Percentiles rank a stretch among this genome's conserved stretches.
Evolutionary conservation across 2,888 invertebrate species (phyloP).

Genomic region (Maniola hyperantus): DNA sequence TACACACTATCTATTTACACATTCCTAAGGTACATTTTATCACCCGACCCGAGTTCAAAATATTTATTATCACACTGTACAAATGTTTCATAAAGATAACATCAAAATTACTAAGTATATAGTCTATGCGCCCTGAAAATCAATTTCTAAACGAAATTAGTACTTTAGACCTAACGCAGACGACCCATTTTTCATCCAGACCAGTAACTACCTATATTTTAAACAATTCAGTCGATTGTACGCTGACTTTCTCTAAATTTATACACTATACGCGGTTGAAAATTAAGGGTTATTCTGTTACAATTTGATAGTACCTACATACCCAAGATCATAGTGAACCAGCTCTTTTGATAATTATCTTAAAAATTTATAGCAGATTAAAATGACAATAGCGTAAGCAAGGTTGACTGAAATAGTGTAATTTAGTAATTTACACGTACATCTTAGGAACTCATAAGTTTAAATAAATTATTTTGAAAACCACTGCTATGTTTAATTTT

Average conservation of each 20-base stretch:
- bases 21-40: slow-evolving; percentile 45
- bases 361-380: slow-evolving; percentile 32
- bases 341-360: slow-evolving; percentile 10
- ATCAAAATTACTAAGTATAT: not conserved
- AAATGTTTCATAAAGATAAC: slow-evolving; percentile 28
- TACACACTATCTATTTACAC: slow-evolving; percentile 55
- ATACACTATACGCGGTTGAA: too few species aligned
- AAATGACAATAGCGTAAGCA: slow-evolving; percentile 34
- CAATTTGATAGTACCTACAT: not conserved
- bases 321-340: not conserved
- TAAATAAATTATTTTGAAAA: slow-evolving; percentile 64
- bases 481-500: slow-evolving; percentile 29
- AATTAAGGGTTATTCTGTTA: not conserved
- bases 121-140: too few species aligned
- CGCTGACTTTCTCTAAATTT: too few species aligned
- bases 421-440: slow-evolving; percentile 36
- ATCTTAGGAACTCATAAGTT: slow-evolving; percentile 62
- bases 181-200: too few species aligned
- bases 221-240: too few species aligned
- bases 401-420: slow-evolving; percentile 42
- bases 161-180: too few species aligned
- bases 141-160: too few species aligned
- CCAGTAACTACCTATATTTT: too few species aligned
- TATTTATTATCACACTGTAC: slow-evolving; percentile 51
- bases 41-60: slow-evolving; percentile 52